These are phyloP conservation scores for Pipistrellus pygmaeus DNA, from an alignment of 2,797 vertebrate genomes.

Conservation along the genomic window DNA sequence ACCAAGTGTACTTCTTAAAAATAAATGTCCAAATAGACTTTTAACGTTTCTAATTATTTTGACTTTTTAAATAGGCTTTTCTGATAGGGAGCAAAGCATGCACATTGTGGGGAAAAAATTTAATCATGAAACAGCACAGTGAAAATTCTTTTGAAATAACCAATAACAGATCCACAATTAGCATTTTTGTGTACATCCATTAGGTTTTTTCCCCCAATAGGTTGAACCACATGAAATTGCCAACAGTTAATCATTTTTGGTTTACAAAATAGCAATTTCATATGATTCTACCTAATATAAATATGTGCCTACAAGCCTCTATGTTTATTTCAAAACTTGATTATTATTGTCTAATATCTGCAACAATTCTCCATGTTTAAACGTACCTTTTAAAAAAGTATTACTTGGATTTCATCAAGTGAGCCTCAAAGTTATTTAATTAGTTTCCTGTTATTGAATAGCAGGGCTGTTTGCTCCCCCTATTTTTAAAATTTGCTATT, in stretches of 20 bases:
- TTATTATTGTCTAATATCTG: neutral
- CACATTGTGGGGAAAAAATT: neutral
- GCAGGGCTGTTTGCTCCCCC: neutral
- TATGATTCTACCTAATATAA: neutral
- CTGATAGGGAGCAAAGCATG: constrained; percentile 35
- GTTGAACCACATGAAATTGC: neutral
- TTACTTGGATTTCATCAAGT: constrained; percentile 39
- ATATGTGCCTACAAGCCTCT: neutral
- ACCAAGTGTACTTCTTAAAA: neutral
- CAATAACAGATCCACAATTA: neutral
- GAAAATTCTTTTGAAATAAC: constrained; percentile 2
- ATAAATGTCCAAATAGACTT: constrained; percentile 34
- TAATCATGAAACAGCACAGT: neutral
- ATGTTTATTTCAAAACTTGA: constrained; percentile 47
- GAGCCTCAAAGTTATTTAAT: neutral
- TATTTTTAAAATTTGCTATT: neutral
- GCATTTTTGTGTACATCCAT: neutral
- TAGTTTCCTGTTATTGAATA: neutral
- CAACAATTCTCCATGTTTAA: constrained; percentile 29
- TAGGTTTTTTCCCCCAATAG: neutral
- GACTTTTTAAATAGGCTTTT: constrained; percentile 55
- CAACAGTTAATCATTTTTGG: neutral
- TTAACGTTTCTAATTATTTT: constrained; percentile 65
- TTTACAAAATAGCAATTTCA: neutral
- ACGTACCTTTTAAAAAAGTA: neutral